Evolutionary conservation across 2,888 invertebrate genomes (phyloP), one percentile per base, ranked within the genome.

Genomic region (Odontomyia ornata): DNA sequence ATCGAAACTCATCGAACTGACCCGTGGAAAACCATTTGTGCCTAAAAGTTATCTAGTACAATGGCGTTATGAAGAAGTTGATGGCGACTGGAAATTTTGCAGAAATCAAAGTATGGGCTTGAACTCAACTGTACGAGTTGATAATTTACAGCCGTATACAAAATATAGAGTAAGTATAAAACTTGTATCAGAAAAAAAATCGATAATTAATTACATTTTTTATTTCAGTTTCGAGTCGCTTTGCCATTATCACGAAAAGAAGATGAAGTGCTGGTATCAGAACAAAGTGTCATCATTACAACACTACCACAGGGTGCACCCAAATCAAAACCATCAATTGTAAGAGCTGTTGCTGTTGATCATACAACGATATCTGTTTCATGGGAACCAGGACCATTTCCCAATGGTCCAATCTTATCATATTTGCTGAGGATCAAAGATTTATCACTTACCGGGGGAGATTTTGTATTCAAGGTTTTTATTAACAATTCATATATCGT

Each of bases 301-400:
- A 95, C 95, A 0, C 86, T 91, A 56, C 90, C 93, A 4, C 90
- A 89, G 77, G 95, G 94, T 46, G 89, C 90, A 71, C 95, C 95
- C 15, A 89, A 91, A 80, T 96, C 94, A 0, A 90, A 93, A 27
- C 94, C 96, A 5, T 88, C 90, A 79, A 91, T 94, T 80, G 90
- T 94, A 80, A 90, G 92, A 80, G 92, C 93, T 23, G 91, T 93
- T 77, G 91, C 95, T 2, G 91, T 95, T 76, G 95, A 96, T 86
- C 90, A 93, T 72, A 91, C 92, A 81, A 91, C 95, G 81, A 92
- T 97, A 79, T 94, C 95, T 80, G 91, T 97, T 78, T 93, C 93
- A 82, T 97, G 97, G 97, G 92, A 92, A 85, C 93, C 95, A 18
- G 96, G 97, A 18, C 90, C 91, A 75, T 95, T 94, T 84, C 93